Base-by-base conservation (phyloP, 2,797 vertebrate species). In the Scarus forsteni region DNA sequence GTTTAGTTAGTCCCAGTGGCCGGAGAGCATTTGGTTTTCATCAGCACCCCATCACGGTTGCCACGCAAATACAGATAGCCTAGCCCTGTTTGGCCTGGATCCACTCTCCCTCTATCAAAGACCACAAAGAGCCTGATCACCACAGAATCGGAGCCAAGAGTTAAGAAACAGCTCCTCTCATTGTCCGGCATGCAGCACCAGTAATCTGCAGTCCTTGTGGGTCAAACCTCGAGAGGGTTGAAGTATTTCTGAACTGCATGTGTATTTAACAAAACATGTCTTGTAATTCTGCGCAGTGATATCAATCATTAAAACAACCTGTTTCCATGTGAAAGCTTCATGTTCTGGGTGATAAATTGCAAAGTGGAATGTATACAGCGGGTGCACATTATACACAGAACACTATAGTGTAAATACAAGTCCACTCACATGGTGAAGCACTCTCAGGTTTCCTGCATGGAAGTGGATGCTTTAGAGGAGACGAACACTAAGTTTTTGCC, bases 1-100 rank as follows among this genome's bases (percentile, higher is more conserved):
- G 79, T 87, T 90, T 93, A 93, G 94, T 94, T 92, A 92, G 86
- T 85, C 75, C 85, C 91, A 89, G 79, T 91, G 90, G 89, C 88
- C 89, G 81, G 66, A 79, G 73, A 85, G 77, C 93, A 94, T 93
- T 94, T 94, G 92, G 92, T 92, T 94, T 91, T 88, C 86, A 94
- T 94, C 91, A 94, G 84, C 85, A 83, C 86, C 85, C 71, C 72
- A 75, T 85, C 81, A 66, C 77, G 64, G 78, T 83, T 84, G 81
- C 89, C 72, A 83, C 70, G 61, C 81, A 83, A 75, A 88, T 85
- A 76, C 69, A 85, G 80, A 84, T 77, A 87, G 73, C 48, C 82
- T 42, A 64, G 78, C 84, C 76, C 78, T 66, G 68, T 27, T 70
- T 87, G 81, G 83, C 72, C 75, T 50, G 51, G 56, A 82, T 83